Evolutionary conservation across 2,113 vertebrate genomes (phyloP).

Genomic region (Vulpes lagopus): DNA sequence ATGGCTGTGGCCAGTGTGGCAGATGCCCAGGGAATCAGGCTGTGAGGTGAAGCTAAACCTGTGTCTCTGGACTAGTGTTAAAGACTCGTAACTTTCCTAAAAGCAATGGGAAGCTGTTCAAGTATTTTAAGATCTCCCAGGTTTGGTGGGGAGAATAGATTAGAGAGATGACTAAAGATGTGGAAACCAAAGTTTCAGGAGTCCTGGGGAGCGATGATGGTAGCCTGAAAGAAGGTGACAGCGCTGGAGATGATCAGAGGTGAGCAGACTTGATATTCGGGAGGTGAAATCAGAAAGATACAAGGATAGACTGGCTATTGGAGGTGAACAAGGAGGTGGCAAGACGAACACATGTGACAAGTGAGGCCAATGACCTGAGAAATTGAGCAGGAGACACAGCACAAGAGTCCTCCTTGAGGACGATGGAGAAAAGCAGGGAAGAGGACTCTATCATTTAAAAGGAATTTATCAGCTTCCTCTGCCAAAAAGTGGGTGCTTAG

Average conservation of each 20-base stretch:
- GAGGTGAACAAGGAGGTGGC: neutral
- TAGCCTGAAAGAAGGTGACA: neutral
- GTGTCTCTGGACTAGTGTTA: neutral
- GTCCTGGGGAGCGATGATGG: neutral
- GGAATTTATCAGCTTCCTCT: neutral
- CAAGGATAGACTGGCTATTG: neutral
- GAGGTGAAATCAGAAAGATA: neutral
- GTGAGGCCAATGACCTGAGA: neutral
- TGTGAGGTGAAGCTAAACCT: neutral
- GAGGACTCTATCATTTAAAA: neutral
- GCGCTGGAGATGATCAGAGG: neutral
- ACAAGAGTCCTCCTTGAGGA: neutral
- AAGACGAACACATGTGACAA: neutral
- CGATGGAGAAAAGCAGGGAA: neutral
- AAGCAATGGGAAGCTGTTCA: neutral
- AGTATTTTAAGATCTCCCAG: neutral
- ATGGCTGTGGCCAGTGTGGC: neutral
- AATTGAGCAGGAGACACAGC: neutral
- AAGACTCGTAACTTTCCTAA: neutral
- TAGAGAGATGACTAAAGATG: neutral
- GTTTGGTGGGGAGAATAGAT: neutral
- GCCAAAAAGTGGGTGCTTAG: neutral
- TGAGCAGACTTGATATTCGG: neutral
- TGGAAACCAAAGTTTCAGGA: neutral
- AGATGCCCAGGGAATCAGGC: neutral